Evolutionary conservation across 2,888 invertebrate species (phyloP).

Genomic region (Arctia plantaginis): DNA sequence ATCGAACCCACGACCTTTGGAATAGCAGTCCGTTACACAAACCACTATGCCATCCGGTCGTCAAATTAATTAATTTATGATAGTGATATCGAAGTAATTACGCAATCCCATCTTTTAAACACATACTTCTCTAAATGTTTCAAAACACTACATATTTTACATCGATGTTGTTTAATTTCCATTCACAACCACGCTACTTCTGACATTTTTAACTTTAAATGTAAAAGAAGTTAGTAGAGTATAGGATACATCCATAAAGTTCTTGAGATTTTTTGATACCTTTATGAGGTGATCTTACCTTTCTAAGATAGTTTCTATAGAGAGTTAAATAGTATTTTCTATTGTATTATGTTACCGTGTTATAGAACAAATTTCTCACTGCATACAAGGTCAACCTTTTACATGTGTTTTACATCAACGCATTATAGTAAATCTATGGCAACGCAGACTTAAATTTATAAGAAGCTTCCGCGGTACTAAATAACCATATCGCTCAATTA

Average conservation of each 20-base stretch:
- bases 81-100: not conserved
- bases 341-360: not conserved
- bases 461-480: conserved; percentile 22
- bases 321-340: not conserved
- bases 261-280: not conserved
- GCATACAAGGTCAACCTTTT: conserved; percentile 34
- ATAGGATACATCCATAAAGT: not conserved
- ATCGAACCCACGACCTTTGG: no score
- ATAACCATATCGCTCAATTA: conserved; percentile 9
- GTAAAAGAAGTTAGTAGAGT: no score
- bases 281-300: not conserved
- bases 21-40: no score
- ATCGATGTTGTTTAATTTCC: not conserved
- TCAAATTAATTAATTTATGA: no score
- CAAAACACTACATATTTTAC: not conserved
- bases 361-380: conserved; percentile 14
- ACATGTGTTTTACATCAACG: conserved; percentile 30
- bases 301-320: not conserved
- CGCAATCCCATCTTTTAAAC: not conserved
- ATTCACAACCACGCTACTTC: not conserved
- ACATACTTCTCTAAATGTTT: no score
- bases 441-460: conserved; percentile 19
- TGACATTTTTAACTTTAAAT: not conserved
- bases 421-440: conserved; percentile 1
- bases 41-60: no score